Conservation (phyloP, 2,797 vertebrate species). For the Microctenopoma steveboyesi region DNA sequence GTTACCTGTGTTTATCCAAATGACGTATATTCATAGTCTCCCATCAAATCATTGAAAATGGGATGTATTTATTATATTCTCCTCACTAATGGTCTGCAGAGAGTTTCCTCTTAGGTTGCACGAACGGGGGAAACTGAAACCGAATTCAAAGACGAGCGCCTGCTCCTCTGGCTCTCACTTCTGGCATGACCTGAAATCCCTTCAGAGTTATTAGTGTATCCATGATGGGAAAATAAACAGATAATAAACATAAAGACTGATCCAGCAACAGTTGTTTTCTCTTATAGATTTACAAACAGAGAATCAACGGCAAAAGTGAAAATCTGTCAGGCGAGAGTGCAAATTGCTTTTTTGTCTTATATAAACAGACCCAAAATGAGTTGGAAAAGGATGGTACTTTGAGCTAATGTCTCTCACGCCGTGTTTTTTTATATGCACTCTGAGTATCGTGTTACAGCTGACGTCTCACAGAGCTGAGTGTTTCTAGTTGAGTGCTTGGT, state of each 20-base stretch:
- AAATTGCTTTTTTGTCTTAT: conserved; percentile 1
- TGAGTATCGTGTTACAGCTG: conserved; percentile 30
- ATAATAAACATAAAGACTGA: background rate
- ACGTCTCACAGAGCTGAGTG: conserved; percentile 17
- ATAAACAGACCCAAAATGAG: conserved; percentile 44
- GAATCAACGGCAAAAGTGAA: background rate
- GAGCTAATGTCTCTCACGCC: conserved; percentile 56
- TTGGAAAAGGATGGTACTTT: conserved; percentile 37
- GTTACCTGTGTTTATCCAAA: conserved; percentile 16
- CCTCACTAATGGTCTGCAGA: conserved; percentile 39
- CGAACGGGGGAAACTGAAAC: conserved; percentile 65
- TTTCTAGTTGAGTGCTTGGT: conserved; percentile 10
- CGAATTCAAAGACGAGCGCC: conserved; percentile 62
- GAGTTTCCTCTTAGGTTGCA: conserved; percentile 64
- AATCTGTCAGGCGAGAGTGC: background rate
- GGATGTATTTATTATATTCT: background rate
- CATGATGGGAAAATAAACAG: conserved; percentile 78
- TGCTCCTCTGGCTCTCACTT: conserved; percentile 74
- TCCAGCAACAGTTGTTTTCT: background rate
- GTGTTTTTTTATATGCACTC: background rate
- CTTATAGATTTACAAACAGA: too few relatives aligned
- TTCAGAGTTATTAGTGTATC: conserved; percentile 69
- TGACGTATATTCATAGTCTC: conserved; percentile 35
- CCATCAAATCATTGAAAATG: conserved; percentile 49
- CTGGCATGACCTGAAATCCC: conserved; percentile 79